A percentile compares a stretch with the other conserved stretches of the same genome.
Conservation (phyloP, 2,113 vertebrate species). For the Podarcis muralis region DNA sequence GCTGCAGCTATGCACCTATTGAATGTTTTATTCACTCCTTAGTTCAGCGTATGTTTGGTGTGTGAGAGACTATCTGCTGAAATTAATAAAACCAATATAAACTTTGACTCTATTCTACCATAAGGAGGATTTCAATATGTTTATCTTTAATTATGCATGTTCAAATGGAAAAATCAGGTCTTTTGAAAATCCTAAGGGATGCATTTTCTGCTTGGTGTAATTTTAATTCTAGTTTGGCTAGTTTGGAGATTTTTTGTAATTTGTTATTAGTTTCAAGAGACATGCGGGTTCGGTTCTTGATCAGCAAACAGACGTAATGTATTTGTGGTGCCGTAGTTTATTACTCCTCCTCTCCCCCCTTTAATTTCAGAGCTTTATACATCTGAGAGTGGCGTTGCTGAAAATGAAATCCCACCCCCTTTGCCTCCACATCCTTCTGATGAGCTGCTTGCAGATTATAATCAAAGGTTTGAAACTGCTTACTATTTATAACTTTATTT, state of each 20-base stretch:
- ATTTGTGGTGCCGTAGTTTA: conserved; percentile 48
- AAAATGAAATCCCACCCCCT: conserved; percentile 70
- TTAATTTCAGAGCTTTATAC: conserved; percentile 66
- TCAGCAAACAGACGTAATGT: conserved; percentile 46
- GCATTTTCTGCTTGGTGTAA: conserved; percentile 61
- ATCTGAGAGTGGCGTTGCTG: conserved; percentile 52
- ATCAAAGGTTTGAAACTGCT: conserved; percentile 71
- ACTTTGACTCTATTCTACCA: conserved; percentile 38
- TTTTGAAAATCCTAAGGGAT: conserved; percentile 45
- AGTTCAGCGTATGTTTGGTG: background rate
- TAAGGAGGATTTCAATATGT: conserved; percentile 53
- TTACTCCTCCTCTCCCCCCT: conserved; percentile 29
- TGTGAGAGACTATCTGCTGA: conserved; percentile 37
- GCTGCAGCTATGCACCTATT: background rate
- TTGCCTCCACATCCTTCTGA: conserved; percentile 72
- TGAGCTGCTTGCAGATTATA: conserved; percentile 73
- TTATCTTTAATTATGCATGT: conserved; percentile 66
- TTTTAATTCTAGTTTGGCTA: conserved; percentile 69
- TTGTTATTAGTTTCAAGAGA: conserved; percentile 50
- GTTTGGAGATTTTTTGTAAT: conserved; percentile 68
- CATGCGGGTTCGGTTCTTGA: conserved; percentile 46
- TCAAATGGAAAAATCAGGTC: conserved; percentile 61
- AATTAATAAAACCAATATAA: conserved; percentile 46
- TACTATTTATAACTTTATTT: background rate
- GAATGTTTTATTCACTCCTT: conserved; percentile 4